Conservation (phyloP, 2,888 invertebrate genomes). For the Stictocephala bisonia region DNA sequence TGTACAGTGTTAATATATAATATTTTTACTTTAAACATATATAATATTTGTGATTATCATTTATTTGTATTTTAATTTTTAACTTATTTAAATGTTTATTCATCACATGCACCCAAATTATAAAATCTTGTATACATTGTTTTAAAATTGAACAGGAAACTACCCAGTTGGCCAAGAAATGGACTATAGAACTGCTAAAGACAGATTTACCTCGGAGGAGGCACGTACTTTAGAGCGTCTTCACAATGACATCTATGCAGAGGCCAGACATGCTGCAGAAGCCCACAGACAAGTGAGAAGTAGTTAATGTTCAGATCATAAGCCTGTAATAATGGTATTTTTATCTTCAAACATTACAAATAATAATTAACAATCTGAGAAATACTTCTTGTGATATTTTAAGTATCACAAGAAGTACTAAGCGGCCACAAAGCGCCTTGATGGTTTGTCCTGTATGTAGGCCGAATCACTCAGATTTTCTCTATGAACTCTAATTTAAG, state of each 20-base stretch:
- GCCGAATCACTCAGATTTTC: too few species aligned
- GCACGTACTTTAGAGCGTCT: constrained; percentile 91
- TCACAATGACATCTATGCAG: constrained; percentile 93
- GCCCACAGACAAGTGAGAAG: constrained; percentile 88
- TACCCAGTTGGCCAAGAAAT: constrained; percentile 92
- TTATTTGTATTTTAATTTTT: too few species aligned
- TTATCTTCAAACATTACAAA: background rate
- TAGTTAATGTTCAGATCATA: background rate
- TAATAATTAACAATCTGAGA: background rate
- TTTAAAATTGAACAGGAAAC: constrained; percentile 65
- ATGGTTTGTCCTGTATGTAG: too few species aligned
- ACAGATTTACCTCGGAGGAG: constrained; percentile 86
- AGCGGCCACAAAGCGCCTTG: too few species aligned
- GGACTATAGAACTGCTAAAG: constrained; percentile 89
- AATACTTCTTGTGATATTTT: background rate
- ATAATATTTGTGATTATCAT: too few species aligned
- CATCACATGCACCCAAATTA: too few species aligned
- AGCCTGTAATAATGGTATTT: background rate
- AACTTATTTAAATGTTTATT: too few species aligned
- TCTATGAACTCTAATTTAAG: too few species aligned
- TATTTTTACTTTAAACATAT: too few species aligned
- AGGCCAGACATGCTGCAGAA: constrained; percentile 96
- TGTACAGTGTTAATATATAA: too few species aligned
- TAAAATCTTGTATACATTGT: constrained; percentile 26
- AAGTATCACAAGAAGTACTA: background rate